Evolutionary conservation across 2,888 invertebrate genomes (phyloP).

Genomic region (Flexamia atlantica): DNA sequence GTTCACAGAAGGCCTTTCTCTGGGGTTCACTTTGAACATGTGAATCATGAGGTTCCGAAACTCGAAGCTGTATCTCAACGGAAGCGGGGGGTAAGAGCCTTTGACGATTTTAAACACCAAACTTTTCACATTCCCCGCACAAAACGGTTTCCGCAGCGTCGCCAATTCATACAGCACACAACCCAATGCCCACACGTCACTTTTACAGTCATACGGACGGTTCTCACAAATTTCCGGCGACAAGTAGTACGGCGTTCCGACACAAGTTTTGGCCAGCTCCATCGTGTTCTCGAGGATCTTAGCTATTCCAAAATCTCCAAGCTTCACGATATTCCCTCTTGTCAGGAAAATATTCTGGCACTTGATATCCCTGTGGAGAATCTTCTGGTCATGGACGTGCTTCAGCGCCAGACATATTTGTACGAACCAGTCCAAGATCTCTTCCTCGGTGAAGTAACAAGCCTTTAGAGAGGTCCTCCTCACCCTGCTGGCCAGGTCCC

Average conservation of each 20-base stretch:
- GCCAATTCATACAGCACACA: conserved; percentile 51
- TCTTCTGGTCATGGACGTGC: conserved; percentile 48
- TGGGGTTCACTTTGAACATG: conserved; percentile 41
- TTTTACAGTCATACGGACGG: conserved; percentile 41
- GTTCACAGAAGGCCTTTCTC: conserved; percentile 44
- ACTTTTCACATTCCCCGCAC: conserved; percentile 48
- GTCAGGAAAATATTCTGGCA: conserved; percentile 43
- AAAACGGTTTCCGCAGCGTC: conserved; percentile 27
- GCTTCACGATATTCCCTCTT: conserved; percentile 40
- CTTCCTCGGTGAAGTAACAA: conserved; percentile 48
- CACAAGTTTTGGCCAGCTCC: conserved; percentile 50
- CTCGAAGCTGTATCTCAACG: conserved; percentile 51
- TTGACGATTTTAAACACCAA: conserved; percentile 48
- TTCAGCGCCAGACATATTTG: conserved; percentile 52
- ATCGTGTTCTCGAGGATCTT: conserved; percentile 47
- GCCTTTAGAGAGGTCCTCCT: conserved; percentile 34
- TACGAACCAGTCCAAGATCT: conserved; percentile 49
- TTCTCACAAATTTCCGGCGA: conserved; percentile 53
- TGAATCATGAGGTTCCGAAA: conserved; percentile 46
- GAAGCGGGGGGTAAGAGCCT: conserved; percentile 47
- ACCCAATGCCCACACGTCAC: conserved; percentile 39
- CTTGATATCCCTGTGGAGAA: conserved; percentile 53
- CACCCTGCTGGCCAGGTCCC: conserved; percentile 30
- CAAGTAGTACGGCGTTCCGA: conserved; percentile 44
- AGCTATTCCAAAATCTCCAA: conserved; percentile 46